Evolutionary conservation across 1,140 invertebrate species (phyloP).

Genomic region (Muscidifurax raptorellus): DNA sequence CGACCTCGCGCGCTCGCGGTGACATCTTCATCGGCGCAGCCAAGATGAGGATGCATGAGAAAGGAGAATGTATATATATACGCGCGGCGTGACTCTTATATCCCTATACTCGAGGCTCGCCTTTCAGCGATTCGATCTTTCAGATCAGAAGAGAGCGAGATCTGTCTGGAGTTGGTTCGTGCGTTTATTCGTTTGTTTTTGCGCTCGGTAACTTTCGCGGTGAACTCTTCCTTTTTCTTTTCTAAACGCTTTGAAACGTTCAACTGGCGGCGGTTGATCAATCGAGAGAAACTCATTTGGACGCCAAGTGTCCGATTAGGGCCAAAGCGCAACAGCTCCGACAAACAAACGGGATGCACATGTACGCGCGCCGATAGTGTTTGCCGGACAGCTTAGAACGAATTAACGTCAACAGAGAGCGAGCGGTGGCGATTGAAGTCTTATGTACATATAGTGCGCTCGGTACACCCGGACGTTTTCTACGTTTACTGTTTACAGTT

Average conservation of each 20-base stretch:
- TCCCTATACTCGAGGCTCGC: constrained; percentile 48
- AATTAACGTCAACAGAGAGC: constrained; percentile 44
- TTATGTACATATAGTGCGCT: neutral
- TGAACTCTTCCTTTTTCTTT: constrained; percentile 30
- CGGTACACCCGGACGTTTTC: neutral
- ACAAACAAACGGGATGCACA: neutral
- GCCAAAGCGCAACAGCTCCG: neutral
- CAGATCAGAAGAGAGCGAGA: neutral
- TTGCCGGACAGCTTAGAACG: constrained; percentile 41
- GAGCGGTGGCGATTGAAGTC: constrained; percentile 34
- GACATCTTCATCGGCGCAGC: constrained; percentile 66
- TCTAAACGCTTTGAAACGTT: constrained; percentile 16
- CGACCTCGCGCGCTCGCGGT: constrained; percentile 57
- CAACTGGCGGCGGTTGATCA: constrained; percentile 43
- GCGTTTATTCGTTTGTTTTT: neutral
- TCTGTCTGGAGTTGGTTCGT: neutral
- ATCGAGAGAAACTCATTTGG: constrained; percentile 19
- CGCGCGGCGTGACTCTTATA: constrained; percentile 50
- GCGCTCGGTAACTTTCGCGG: too few relatives aligned
- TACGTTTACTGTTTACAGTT: constrained; percentile 15
- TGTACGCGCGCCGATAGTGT: constrained; percentile 26
- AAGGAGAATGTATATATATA: neutral
- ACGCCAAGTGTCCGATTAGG: constrained; percentile 14
- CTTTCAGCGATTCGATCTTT: neutral
- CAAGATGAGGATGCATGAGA: constrained; percentile 12